Percentiles rank a stretch among this genome's conserved stretches.
These are phyloP conservation scores for Baronia brevicornis DNA, from an alignment of 2,888 invertebrate genomes.

Conservation along the genomic window DNA sequence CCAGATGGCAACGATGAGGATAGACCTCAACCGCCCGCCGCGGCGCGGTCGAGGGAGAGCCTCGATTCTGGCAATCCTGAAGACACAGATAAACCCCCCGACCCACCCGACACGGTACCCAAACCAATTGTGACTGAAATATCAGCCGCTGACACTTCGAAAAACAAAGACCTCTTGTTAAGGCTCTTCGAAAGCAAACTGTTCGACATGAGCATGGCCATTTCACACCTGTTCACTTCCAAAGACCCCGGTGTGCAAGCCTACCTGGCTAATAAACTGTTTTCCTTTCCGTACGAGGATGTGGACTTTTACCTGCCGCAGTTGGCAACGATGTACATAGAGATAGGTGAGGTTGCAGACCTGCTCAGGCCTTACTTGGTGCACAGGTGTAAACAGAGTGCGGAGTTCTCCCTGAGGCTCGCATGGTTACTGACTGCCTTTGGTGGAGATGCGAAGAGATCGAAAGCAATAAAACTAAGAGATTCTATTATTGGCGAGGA, in stretches of 20 bases:
- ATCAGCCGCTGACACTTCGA: slow-evolving; percentile 51
- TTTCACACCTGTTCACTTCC: slow-evolving; percentile 97
- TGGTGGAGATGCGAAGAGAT: slow-evolving; percentile 77
- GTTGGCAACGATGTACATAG: slow-evolving; percentile 98
- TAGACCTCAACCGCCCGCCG: slow-evolving; percentile 64
- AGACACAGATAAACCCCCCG: slow-evolving; percentile 71
- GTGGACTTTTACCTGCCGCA: slow-evolving; percentile 99
- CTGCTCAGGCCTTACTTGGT: slow-evolving; percentile 67
- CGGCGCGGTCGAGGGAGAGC: slow-evolving; percentile 82
- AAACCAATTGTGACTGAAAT: slow-evolving; percentile 46
- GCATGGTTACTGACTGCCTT: slow-evolving; percentile 98
- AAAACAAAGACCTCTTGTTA: slow-evolving; percentile 82
- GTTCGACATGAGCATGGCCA: slow-evolving; percentile 98
- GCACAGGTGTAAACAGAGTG: slow-evolving; percentile 88
- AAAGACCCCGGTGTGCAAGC: slow-evolving; percentile 98
- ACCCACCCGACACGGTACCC: slow-evolving; percentile 49
- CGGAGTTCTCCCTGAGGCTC: slow-evolving; percentile 96
- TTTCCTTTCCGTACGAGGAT: slow-evolving; percentile 92
- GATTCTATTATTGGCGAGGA: slow-evolving; percentile 64
- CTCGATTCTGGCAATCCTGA: slow-evolving; percentile 82
- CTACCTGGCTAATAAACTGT: slow-evolving; percentile 98
- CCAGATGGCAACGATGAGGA: slow-evolving; percentile 66
- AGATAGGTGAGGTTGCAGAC: slow-evolving; percentile 98
- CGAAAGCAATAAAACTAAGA: slow-evolving; percentile 56
- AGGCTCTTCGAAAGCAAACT: slow-evolving; percentile 97